Conservation (phyloP, 2,113 vertebrate species). For the Dolichallabes microphthalmus region DNA sequence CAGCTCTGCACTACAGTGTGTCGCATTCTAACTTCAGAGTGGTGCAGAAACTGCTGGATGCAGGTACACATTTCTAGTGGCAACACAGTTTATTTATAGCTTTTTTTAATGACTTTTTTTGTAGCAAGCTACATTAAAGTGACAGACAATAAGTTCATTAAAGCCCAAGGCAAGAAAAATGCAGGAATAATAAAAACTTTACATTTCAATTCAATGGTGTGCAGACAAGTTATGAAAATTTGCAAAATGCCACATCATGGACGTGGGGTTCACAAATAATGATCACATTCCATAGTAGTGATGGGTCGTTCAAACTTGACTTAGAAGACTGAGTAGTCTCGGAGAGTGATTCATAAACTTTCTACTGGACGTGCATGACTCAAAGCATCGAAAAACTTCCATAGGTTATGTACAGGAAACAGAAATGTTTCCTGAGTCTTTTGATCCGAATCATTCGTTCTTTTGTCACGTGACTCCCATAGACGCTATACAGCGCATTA, state of each 20-base stretch:
- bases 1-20: conserved; percentile 94
- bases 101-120: not conserved
- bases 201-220: not conserved
- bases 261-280: too few relatives aligned
- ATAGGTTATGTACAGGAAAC: too few relatives aligned
- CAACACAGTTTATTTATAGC: not conserved
- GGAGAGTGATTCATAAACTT: too few relatives aligned
- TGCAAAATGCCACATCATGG: not conserved
- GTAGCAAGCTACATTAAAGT: not conserved
- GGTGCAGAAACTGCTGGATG: conserved; percentile 86
- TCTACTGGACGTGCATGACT: too few relatives aligned
- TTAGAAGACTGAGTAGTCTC: too few relatives aligned
- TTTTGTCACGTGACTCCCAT: too few relatives aligned
- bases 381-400: too few relatives aligned
- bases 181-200: not conserved
- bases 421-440: too few relatives aligned
- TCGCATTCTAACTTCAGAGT: conserved; percentile 95
- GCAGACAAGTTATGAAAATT: not conserved
- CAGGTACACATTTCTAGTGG: conserved; percentile 69
- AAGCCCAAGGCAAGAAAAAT: not conserved
- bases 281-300: too few relatives aligned
- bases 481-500: too few relatives aligned
- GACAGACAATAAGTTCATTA: not conserved
- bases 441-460: too few relatives aligned
- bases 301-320: too few relatives aligned